phyloP scores from a whole-genome alignment of 2,797 vertebrate species.

The Ambastaia sidthimunki region DNA sequence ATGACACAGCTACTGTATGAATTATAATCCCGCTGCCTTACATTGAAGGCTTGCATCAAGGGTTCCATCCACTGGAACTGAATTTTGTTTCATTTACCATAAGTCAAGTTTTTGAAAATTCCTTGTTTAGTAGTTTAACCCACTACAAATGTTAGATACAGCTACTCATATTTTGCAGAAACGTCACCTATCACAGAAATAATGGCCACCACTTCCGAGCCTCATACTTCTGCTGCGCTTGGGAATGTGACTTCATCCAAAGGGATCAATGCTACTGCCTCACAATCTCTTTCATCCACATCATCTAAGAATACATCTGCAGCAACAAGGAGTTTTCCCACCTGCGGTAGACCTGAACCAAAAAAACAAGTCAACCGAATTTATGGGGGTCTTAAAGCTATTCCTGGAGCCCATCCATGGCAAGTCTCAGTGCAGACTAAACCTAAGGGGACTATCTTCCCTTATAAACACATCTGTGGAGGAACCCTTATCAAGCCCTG shows the following conservation, averaged over 20 bases:
- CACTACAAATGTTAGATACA: background rate
- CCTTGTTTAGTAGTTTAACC: background rate
- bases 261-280: no score
- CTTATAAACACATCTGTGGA: constrained; percentile 82
- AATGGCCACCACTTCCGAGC: background rate
- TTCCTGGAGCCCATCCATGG: constrained; percentile 88
- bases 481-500: constrained; percentile 88
- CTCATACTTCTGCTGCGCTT: background rate
- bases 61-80: no score
- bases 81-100: no score
- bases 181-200: constrained; percentile 2
- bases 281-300: background rate
- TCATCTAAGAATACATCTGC: background rate
- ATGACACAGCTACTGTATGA: background rate
- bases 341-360: constrained; percentile 78
- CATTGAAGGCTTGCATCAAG: no score
- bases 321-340: constrained; percentile 58
- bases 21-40: background rate
- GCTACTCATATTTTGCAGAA: background rate
- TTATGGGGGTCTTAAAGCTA: constrained; percentile 86
- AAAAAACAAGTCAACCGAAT: constrained; percentile 71
- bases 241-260: constrained; percentile 14
- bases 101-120: no score
- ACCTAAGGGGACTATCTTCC: constrained; percentile 19
- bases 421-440: constrained; percentile 87